Base-by-base conservation (phyloP, 1,140 invertebrate species). In the Drosophila kepulauana region DNA sequence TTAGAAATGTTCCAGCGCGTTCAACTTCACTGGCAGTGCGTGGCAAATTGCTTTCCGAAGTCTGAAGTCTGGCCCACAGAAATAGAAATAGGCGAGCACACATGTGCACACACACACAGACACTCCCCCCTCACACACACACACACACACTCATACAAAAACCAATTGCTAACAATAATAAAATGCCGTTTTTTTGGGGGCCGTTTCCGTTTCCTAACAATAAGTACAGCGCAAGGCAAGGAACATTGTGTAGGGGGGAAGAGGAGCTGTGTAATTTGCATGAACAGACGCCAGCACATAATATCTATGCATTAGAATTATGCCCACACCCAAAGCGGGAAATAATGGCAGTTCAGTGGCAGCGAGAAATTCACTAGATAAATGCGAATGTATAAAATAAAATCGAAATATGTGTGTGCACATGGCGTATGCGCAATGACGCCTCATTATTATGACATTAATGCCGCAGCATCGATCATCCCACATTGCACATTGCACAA, bases 1-100 rank as follows among this genome's bases (percentile, higher is more conserved):
- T 89, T 89, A 89, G 85, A 89, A 89, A 89, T 85, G 85, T 89
- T 89, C 71, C 78, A 84, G 68, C 79, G 85, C 85, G 85, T 88
- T 89, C 85, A 85, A 89, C 85, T 89, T 89, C 85, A 89, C 85
- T 89, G 85, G 74, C 85, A 89, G 85, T 89, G 85, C 85, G 85
- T 89, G 85, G 85, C 85, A 89, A 89, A 89, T 89, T 89, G 85
- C 85, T 89, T 89, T 89, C 75, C 85, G 82, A 89, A 89, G 86
- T 86, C 82, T 86, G 49, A 70, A 85, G 75, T 75, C 85, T 88
- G 70, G 59, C 77, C 58, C 67, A 75, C 45, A 52, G 20, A 25
- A 25, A 25, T 25, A 25, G 20, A 25, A 25, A 25, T 10, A 38
- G 7, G 10, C 8, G 8, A 51, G 8, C 49, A 68, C 62, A 54